Percentiles rank a stretch among this genome's conserved stretches.
phyloP scores from a whole-genome alignment of 2,113 vertebrate genomes.

The Hymenochirus boettgeri region DNA sequence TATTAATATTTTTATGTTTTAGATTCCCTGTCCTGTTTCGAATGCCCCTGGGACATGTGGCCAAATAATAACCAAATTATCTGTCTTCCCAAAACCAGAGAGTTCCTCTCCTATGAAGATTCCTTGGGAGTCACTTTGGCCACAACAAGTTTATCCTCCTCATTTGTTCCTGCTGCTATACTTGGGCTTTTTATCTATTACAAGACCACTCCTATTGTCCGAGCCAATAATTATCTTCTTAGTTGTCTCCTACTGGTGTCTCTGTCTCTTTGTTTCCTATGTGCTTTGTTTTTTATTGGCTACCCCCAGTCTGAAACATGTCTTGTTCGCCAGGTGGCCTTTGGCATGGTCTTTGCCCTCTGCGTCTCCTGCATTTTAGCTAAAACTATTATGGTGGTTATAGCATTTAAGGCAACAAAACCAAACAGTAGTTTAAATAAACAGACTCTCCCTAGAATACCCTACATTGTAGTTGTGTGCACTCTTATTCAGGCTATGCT shows the following conservation, averaged over 20 bases:
- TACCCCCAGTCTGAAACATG: not conserved
- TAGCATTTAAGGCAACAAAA: slow-evolving; percentile 42
- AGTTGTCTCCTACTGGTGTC: slow-evolving; percentile 21
- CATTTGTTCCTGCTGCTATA: not conserved
- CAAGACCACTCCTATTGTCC: slow-evolving; percentile 13
- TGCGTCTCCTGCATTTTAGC: slow-evolving; percentile 9
- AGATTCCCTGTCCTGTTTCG: slow-evolving; percentile 48
- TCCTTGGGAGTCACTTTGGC: not conserved
- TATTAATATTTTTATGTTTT: slow-evolving; percentile 21
- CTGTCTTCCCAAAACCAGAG: slow-evolving; percentile 46
- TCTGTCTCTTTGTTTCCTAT: slow-evolving; percentile 23
- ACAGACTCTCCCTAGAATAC: slow-evolving; percentile 29
- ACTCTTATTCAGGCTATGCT: slow-evolving; percentile 5
- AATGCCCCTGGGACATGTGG: slow-evolving; percentile 48
- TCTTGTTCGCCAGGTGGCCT: not conserved
- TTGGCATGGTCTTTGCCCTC: slow-evolving; percentile 22
- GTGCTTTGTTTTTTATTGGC: slow-evolving; percentile 19
- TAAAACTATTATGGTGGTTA: slow-evolving; percentile 8
- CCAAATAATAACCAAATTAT: slow-evolving; percentile 36
- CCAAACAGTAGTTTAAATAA: slow-evolving; percentile 7
- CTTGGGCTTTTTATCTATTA: slow-evolving; percentile 10
- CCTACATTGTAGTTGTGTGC: not conserved
- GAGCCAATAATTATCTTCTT: slow-evolving; percentile 12
- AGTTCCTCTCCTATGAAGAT: slow-evolving; percentile 28
- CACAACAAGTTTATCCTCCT: not conserved